Percentiles rank a stretch among this genome's conserved stretches.
Evolutionary conservation across 2,888 invertebrate species (phyloP).

Genomic region (Mamestra brassicae): DNA sequence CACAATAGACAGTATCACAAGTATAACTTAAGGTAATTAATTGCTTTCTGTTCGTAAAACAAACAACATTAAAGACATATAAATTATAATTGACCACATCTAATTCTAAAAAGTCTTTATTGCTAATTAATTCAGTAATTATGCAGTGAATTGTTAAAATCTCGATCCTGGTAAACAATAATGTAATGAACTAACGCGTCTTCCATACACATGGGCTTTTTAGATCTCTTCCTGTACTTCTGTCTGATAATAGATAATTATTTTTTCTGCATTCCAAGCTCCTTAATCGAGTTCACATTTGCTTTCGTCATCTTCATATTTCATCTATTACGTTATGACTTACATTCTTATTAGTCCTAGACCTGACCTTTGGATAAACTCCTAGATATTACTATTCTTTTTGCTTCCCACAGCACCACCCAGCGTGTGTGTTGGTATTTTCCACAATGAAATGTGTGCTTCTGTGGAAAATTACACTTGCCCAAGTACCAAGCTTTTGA

Average conservation of each 20-base stretch:
- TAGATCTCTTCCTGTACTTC: neutral
- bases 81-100: neutral
- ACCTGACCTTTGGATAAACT: too few species aligned
- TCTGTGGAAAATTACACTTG: neutral
- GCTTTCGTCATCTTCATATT: neutral
- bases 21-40: neutral
- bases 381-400: too few species aligned
- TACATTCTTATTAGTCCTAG: too few species aligned
- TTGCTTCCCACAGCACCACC: too few species aligned
- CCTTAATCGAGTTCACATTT: neutral
- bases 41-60: neutral
- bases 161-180: neutral
- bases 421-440: conserved; percentile 7
- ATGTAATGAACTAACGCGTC: neutral
- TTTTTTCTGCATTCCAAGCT: conserved; percentile 1
- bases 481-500: neutral
- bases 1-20: neutral
- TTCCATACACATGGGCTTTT: neutral
- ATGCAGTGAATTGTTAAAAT: neutral
- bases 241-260: neutral
- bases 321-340: too few species aligned
- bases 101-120: neutral
- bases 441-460: neutral
- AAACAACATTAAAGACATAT: neutral
- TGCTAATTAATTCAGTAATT: conserved; percentile 2